Evolutionary conservation across 2,797 vertebrate genomes (phyloP).

Genomic region (Notoglanidium macrostoma): DNA sequence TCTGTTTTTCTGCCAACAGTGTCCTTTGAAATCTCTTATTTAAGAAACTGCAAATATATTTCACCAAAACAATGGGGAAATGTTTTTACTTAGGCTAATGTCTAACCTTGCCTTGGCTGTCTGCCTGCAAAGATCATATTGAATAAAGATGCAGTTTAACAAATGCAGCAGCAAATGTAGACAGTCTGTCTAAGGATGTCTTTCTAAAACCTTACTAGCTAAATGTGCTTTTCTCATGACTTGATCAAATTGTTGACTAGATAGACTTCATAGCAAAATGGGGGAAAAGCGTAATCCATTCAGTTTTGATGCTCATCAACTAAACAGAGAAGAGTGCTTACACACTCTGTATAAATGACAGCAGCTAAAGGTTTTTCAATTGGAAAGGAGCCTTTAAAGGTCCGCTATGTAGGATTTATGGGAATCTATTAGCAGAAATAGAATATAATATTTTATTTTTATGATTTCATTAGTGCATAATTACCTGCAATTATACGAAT

Average conservation of each 20-base stretch:
- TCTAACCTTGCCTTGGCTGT: slow-evolving; percentile 1
- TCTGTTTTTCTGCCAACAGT: not conserved
- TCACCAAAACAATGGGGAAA: slow-evolving; percentile 4
- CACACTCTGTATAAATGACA: not conserved
- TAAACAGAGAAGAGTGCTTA: not conserved
- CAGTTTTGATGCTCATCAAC: not conserved
- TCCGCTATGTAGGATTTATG: too few species aligned
- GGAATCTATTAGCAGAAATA: too few species aligned
- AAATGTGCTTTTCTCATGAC: slow-evolving; percentile 1
- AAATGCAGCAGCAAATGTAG: not conserved
- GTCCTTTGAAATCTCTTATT: not conserved
- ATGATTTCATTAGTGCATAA: too few species aligned
- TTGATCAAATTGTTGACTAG: not conserved
- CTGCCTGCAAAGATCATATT: not conserved
- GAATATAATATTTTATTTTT: too few species aligned
- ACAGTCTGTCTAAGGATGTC: not conserved
- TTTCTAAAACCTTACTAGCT: not conserved
- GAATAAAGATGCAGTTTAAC: not conserved
- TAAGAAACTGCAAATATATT: not conserved
- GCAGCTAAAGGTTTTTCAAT: not conserved
- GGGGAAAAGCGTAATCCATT: not conserved
- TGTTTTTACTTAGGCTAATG: not conserved
- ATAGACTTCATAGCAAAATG: not conserved
- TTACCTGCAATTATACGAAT: too few species aligned
- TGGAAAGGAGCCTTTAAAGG: too few species aligned